phyloP scores from a whole-genome alignment of 1,140 invertebrate species.

The Planococcus citri region DNA sequence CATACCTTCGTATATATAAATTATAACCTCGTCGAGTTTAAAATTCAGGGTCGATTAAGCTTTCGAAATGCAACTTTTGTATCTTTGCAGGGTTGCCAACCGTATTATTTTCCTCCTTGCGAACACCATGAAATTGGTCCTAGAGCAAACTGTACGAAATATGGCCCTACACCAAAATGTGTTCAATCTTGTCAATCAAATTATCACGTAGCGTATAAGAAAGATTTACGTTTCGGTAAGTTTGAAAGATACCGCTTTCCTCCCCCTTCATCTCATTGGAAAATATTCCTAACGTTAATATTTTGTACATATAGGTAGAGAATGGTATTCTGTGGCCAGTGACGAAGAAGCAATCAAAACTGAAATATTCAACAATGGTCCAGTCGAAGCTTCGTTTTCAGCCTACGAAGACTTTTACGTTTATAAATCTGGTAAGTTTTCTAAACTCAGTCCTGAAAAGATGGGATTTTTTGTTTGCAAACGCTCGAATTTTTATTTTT shows the following conservation, averaged over 20 bases:
- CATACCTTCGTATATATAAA: no score
- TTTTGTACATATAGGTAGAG: no score
- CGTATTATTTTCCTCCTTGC: constrained; percentile 72
- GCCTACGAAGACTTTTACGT: constrained; percentile 77
- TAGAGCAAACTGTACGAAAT: constrained; percentile 51
- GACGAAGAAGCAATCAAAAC: constrained; percentile 59
- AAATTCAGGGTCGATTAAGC: no score
- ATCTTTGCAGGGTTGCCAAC: constrained; percentile 60
- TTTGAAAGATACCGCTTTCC: not conserved
- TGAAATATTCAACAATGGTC: constrained; percentile 81
- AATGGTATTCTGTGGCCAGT: constrained; percentile 53
- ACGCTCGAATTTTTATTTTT: not conserved
- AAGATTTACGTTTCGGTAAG: constrained; percentile 65
- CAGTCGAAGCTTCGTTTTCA: constrained; percentile 79
- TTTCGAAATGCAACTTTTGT: not conserved
- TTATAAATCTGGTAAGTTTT: constrained; percentile 58
- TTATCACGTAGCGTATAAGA: constrained; percentile 55
- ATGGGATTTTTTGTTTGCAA: not conserved
- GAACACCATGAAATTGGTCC: constrained; percentile 81
- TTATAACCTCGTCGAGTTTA: no score
- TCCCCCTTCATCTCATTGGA: no score
- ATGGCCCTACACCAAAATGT: constrained; percentile 64
- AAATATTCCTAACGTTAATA: not conserved
- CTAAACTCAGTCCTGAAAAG: not conserved
- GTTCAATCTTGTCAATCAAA: constrained; percentile 48